Percentiles rank a stretch among this genome's conserved stretches.
Evolutionary conservation across 2,888 invertebrate genomes (phyloP).

Genomic region (Pegoplata infirma): DNA sequence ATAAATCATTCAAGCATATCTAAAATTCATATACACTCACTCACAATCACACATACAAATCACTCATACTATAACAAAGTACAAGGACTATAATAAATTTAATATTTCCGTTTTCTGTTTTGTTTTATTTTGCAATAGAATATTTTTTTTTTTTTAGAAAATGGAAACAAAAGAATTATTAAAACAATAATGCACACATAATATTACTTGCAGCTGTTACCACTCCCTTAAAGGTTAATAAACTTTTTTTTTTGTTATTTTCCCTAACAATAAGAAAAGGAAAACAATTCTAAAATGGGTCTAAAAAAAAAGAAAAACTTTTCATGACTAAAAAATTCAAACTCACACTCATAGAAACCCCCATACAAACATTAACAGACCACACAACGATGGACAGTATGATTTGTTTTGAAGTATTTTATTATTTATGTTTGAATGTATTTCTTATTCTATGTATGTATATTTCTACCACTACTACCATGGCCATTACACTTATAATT

Average conservation of each 20-base stretch:
- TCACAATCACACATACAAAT: not conserved
- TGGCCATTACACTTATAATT: conserved; percentile 37
- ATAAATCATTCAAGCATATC: conserved; percentile 44
- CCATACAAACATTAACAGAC: conserved; percentile 11
- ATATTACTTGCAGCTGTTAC: conserved; percentile 61
- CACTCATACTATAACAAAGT: not conserved
- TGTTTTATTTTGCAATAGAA: conserved; percentile 1
- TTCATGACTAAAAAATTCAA: not conserved
- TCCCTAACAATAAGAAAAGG: conserved; percentile 3
- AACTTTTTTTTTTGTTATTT: conserved; percentile 44
- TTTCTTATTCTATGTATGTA: too few relatives aligned
- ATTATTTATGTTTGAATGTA: not conserved
- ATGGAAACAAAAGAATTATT: conserved; percentile 32
- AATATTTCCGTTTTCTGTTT: conserved; percentile 47
- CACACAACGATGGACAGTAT: conserved; percentile 38
- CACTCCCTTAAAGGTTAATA: conserved; percentile 61
- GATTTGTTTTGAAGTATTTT: conserved; percentile 32
- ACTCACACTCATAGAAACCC: not conserved
- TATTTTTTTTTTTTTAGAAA: not conserved
- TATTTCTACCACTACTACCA: not conserved
- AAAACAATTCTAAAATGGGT: conserved; percentile 44
- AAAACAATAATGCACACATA: conserved; percentile 53
- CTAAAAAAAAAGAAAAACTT: conserved; percentile 47
- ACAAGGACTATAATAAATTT: conserved; percentile 5
- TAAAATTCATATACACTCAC: too few relatives aligned